A percentile compares a stretch with the other conserved stretches of the same genome.
These are phyloP conservation scores for Diplodus sargus DNA, from an alignment of 2,797 vertebrate genomes.

Conservation along the genomic window DNA sequence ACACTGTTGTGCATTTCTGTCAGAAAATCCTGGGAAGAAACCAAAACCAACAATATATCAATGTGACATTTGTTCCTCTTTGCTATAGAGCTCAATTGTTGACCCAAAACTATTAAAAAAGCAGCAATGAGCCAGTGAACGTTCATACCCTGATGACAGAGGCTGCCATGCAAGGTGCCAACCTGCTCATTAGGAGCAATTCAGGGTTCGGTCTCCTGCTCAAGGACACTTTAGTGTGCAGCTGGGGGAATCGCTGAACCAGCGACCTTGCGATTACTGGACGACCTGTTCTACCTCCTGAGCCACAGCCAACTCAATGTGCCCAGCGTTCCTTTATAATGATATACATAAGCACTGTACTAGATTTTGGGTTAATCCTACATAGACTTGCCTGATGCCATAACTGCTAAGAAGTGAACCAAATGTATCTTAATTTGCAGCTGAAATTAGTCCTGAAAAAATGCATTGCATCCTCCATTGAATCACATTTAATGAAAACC, in stretches of 20 bases:
- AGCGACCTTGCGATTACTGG: too few species aligned
- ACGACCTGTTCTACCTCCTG: too few species aligned
- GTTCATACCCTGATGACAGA: too few species aligned
- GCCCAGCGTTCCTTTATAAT: not conserved
- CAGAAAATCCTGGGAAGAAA: constrained; percentile 2
- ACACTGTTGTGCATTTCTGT: not conserved
- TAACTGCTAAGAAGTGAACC: not conserved
- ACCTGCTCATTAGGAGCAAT: too few species aligned
- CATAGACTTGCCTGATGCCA: not conserved
- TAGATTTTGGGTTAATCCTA: constrained; percentile 5
- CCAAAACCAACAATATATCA: not conserved
- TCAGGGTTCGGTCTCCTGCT: too few species aligned
- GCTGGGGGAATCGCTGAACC: too few species aligned
- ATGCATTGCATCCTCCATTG: not conserved
- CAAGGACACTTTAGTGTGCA: too few species aligned
- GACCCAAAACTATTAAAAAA: not conserved
- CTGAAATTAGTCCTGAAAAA: constrained; percentile 11
- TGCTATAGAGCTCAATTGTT: not conserved
- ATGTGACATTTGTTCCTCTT: not conserved
- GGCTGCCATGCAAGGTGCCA: too few species aligned
- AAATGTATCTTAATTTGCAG: not conserved
- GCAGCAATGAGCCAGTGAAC: not conserved
- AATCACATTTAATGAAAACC: too few species aligned
- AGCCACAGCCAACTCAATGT: too few species aligned
- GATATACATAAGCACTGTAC: not conserved